Evolutionary conservation across 2,888 invertebrate genomes (phyloP).

Genomic region (Calliphora vomitoria): DNA sequence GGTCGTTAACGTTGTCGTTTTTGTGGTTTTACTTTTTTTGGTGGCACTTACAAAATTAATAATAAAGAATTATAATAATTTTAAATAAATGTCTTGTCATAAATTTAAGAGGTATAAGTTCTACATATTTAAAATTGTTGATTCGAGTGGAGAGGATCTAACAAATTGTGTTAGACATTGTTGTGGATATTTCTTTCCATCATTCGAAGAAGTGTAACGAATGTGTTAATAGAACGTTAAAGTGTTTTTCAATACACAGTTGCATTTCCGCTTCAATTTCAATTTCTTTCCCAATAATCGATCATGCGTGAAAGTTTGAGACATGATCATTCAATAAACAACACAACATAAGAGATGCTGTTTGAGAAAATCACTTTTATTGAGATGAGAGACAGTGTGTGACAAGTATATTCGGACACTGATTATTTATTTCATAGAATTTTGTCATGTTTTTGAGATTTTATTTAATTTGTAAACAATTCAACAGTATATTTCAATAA

Average conservation of each 20-base stretch:
- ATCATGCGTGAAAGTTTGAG: constrained; percentile 40
- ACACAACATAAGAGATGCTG: background rate
- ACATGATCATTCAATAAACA: background rate
- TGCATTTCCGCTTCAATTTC: constrained; percentile 36
- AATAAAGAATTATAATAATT: constrained; percentile 10
- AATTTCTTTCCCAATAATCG: constrained; percentile 12
- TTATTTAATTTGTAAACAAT: too few species aligned
- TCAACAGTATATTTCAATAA: too few species aligned
- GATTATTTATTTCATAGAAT: too few species aligned
- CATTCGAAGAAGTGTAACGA: background rate
- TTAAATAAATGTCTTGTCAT: constrained; percentile 14
- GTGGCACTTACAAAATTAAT: background rate
- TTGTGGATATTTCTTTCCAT: background rate
- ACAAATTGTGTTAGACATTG: background rate
- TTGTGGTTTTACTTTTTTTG: background rate
- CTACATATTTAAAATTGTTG: background rate
- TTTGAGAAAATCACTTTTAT: constrained; percentile 12
- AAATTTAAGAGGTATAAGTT: background rate
- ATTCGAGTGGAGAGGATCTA: background rate
- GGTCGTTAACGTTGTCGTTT: constrained; percentile 33
- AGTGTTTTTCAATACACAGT: constrained; percentile 26
- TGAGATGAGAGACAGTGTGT: background rate
- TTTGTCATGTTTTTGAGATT: too few species aligned
- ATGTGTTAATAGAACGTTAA: constrained; percentile 14
- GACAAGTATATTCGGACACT: background rate